Evolutionary conservation across 2,113 vertebrate genomes (phyloP).

Genomic region (Gnathonemus echidnorhynchus): DNA sequence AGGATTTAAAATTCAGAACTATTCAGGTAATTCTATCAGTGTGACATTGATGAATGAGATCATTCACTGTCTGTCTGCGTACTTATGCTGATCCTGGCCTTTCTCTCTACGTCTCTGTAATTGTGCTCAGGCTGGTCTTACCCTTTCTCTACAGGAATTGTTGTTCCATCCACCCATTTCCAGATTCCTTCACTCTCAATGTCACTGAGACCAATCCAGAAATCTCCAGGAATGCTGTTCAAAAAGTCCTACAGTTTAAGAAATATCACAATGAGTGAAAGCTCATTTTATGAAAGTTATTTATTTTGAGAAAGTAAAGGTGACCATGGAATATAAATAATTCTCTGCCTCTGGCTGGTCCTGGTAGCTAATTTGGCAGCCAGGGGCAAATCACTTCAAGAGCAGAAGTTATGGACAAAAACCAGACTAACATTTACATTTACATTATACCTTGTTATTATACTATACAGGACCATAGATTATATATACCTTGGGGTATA

Average conservation of each 20-base stretch:
- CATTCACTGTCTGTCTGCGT: too few species aligned
- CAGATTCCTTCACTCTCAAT: background rate
- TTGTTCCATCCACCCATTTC: background rate
- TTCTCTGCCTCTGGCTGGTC: background rate
- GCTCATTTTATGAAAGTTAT: background rate
- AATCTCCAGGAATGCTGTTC: too few species aligned
- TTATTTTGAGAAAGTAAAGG: background rate
- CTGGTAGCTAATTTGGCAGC: background rate
- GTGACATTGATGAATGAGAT: too few species aligned
- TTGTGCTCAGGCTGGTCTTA: background rate
- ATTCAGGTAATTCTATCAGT: too few species aligned
- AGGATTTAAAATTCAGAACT: too few species aligned
- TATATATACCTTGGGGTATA: too few species aligned
- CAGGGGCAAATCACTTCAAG: background rate
- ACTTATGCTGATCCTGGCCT: too few species aligned
- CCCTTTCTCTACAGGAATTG: background rate
- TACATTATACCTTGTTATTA: too few species aligned
- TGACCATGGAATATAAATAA: too few species aligned
- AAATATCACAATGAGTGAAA: background rate
- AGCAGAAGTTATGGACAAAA: background rate
- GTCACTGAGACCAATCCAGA: background rate
- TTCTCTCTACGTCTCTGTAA: background rate
- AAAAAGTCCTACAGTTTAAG: too few species aligned
- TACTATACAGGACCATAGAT: too few species aligned
- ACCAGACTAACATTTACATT: too few species aligned